Conservation (phyloP, 1,140 invertebrate species). For the Drosophila tropicalis region DNA sequence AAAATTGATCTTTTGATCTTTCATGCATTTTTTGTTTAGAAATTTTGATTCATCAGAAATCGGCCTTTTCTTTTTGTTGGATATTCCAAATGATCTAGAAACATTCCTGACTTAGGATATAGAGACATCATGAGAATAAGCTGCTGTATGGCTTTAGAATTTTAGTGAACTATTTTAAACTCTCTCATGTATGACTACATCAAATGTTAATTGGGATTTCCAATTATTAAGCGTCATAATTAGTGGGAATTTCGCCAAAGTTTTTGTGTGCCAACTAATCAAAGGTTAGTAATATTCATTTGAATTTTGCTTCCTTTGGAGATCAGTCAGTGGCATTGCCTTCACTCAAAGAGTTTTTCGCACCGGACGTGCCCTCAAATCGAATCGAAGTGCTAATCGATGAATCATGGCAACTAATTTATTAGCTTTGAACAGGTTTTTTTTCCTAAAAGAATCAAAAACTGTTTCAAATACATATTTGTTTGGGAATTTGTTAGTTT, state of each 20-base stretch:
- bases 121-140: not conserved
- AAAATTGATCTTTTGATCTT: not conserved
- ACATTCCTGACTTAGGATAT: not conserved
- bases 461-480: not conserved
- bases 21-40: not conserved
- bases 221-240: not conserved
- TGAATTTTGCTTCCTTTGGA: not conserved
- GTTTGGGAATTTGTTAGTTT: not conserved
- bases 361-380: conserved; percentile 1
- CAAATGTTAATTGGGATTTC: too few species aligned
- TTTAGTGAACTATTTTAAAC: too few species aligned
- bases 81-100: not conserved
- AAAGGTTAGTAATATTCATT: not conserved
- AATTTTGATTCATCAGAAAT: conserved; percentile 26
- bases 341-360: not conserved
- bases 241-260: not conserved
- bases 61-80: conserved; percentile 26
- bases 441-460: not conserved
- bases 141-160: too few species aligned
- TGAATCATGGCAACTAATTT: conserved; percentile 8
- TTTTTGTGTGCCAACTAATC: not conserved
- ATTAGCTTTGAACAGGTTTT: conserved; percentile 3
- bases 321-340: not conserved
- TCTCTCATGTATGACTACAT: too few species aligned
- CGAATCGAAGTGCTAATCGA: conserved; percentile 6